Evolutionary conservation across 2,888 invertebrate genomes (phyloP).

Genomic region (Cordilura impudica): DNA sequence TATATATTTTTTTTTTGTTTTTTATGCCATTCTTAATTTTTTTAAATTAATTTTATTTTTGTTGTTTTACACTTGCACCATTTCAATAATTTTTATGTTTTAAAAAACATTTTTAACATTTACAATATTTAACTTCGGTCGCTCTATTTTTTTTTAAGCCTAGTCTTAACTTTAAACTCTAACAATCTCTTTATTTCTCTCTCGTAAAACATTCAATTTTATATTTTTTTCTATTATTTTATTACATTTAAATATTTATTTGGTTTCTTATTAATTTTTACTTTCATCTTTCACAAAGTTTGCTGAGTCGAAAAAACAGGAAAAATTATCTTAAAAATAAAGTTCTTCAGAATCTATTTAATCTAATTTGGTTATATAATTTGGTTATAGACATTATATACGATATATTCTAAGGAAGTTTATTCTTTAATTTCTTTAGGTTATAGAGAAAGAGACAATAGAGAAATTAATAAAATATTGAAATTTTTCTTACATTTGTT

Average conservation of each 20-base stretch:
- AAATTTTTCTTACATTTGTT: too few relatives aligned
- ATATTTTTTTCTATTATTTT: constrained; percentile 3
- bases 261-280: background rate
- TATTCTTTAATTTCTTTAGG: too few relatives aligned
- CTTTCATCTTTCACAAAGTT: background rate
- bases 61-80: constrained; percentile 60
- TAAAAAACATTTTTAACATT: constrained; percentile 35
- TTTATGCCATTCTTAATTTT: constrained; percentile 22
- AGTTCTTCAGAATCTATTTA: too few relatives aligned
- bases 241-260: background rate
- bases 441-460: too few relatives aligned
- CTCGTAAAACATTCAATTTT: constrained; percentile 60
- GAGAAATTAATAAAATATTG: too few relatives aligned
- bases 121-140: constrained; percentile 31
- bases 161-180: constrained; percentile 57
- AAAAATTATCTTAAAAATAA: too few relatives aligned
- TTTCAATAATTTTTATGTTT: constrained; percentile 47
- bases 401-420: too few relatives aligned
- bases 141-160: constrained; percentile 25
- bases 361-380: too few relatives aligned
- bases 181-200: constrained; percentile 63
- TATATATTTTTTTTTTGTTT: constrained; percentile 18
- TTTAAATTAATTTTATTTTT: constrained; percentile 40
- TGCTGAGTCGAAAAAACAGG: too few relatives aligned
- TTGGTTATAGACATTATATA: too few relatives aligned